A percentile compares a stretch with the other conserved stretches of the same genome.
Conservation (phyloP, 2,113 vertebrate species). For the Zosterops hypoxanthus region DNA sequence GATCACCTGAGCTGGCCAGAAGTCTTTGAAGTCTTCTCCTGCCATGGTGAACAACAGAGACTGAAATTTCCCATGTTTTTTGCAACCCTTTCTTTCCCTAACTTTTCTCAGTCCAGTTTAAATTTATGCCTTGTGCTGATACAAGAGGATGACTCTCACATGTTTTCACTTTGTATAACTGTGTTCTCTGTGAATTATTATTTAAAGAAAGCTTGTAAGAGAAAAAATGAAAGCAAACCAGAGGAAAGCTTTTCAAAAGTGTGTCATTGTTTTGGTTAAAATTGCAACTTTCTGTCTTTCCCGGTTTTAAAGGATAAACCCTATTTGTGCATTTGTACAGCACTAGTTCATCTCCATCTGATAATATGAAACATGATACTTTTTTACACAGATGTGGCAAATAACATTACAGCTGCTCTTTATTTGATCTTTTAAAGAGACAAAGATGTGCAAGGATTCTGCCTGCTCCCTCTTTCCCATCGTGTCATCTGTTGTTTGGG, state of each 20-base stretch:
- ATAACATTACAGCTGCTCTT: slow-evolving; percentile 65
- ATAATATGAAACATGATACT: background rate
- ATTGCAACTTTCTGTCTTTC: background rate
- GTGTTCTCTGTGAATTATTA: background rate
- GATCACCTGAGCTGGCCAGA: background rate
- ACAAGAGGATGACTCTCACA: background rate
- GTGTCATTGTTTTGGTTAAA: background rate
- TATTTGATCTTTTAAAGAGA: slow-evolving; percentile 73
- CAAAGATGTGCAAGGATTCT: slow-evolving; percentile 64
- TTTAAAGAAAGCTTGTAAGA: background rate
- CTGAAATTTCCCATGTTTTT: background rate
- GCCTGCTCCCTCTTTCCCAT: slow-evolving; percentile 49
- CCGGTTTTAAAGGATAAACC: background rate
- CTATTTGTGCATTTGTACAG: background rate
- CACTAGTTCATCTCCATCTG: slow-evolving; percentile 21
- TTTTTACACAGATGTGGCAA: slow-evolving; percentile 64
- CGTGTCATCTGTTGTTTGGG: slow-evolving; percentile 74
- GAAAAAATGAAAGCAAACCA: background rate
- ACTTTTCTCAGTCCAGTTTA: background rate
- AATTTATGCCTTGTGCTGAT: background rate
- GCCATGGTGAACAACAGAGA: background rate
- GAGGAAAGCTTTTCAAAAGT: background rate
- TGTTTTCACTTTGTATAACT: background rate
- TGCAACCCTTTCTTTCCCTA: background rate
- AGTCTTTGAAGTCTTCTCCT: background rate